Conservation (phyloP, 2,797 vertebrate genomes). For the Argya squamiceps region DNA sequence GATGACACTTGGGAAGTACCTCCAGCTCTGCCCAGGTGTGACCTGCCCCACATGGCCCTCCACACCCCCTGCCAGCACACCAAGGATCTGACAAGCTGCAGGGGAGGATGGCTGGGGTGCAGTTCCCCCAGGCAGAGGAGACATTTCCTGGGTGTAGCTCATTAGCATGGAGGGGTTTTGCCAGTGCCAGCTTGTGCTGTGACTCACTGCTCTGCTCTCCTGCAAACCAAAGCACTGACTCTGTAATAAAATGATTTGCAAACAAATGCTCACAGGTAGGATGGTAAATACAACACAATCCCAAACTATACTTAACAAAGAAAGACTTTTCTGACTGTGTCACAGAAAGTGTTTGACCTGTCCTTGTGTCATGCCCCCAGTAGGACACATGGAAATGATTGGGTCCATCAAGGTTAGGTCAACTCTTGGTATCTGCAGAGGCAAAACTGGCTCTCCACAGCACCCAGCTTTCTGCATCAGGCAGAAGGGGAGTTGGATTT, state of each 20-base stretch:
- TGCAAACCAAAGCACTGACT: neutral
- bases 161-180: neutral
- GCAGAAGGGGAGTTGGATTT: neutral
- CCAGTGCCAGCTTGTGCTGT: neutral
- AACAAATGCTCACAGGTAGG: neutral
- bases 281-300: neutral
- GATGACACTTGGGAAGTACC: fast-evolving
- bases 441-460: neutral
- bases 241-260: neutral
- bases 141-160: neutral
- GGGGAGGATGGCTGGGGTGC: neutral
- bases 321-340: neutral
- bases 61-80: neutral
- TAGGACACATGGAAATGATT: fast-evolving
- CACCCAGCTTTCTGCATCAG: neutral
- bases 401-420: fast-evolving
- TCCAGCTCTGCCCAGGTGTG: neutral
- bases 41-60: neutral
- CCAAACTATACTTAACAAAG: neutral
- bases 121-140: neutral
- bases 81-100: neutral
- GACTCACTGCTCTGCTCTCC: neutral
- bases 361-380: neutral
- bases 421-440: neutral
- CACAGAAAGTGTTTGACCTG: neutral